Base-by-base conservation (phyloP, 2,888 invertebrate species). In the Drosophila buzzatii region DNA sequence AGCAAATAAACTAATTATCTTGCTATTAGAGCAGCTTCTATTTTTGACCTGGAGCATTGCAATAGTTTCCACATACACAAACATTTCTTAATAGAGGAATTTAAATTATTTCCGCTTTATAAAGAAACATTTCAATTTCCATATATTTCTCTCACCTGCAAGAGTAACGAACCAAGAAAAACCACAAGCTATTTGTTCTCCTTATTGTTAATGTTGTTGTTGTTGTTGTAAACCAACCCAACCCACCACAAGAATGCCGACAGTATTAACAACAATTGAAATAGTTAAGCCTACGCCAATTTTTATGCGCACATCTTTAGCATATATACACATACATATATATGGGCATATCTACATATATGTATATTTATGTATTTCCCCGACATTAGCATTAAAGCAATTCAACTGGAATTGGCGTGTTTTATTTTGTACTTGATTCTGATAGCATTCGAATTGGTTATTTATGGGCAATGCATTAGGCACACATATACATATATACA, bases 401-500 rank as follows among this genome's bases (percentile, higher is more conserved):
- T 35, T 44, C 55, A 60, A 57, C 59, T 59, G 20, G 41, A 73
- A 68, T 70, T 51, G 27, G 20, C 70, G 65, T 65, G 60, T 80
- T 80, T 78, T 51, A 51, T 51, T 33, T 33, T 85, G 84, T 85
- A 85, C 89, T 85, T 88, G 86, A 82, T 85, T 71, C 68, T 72
- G 57, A 72, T 61, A 27, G 67, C 64, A 67, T 64, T 70, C 64
- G 64, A 49, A 49, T 61, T 31, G 55, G 45, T 59, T 57, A 63
- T 52, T 57, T 72, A 39, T 53, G 44, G n/a, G 57, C 27, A 12
- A 35, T 52, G 57, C 16, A 51, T 41, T 56, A 56, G 42, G 33
- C 33, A 39, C 8, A 39, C 1, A 2, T 12, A 9, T 9, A 41
- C 14, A 18, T 10, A 23, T 14, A 18, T 31, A 31, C 1, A 14